These are phyloP conservation scores for Tupaia chinensis DNA, from an alignment of 2,113 vertebrate genomes.

Conservation along the genomic window DNA sequence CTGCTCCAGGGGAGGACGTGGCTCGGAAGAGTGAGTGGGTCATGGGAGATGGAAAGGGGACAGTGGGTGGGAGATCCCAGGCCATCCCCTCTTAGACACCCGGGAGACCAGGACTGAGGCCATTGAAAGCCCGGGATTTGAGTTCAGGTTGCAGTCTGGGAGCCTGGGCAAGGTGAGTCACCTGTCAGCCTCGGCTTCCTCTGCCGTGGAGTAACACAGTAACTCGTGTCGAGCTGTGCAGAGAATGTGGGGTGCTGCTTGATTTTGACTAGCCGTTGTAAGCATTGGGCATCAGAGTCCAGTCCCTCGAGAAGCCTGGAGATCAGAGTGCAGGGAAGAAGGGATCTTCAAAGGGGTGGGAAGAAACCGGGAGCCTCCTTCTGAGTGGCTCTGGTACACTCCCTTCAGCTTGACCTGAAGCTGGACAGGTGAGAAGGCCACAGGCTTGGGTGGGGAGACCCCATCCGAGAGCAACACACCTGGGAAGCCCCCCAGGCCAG, in stretches of 20 bases:
- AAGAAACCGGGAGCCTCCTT: not conserved
- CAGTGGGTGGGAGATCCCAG: not conserved
- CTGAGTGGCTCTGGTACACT: not conserved
- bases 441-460: not conserved
- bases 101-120: not conserved
- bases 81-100: not conserved
- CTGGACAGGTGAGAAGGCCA: not conserved
- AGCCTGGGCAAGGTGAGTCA: not conserved
- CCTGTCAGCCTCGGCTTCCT: not conserved
- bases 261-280: not conserved
- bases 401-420: not conserved
- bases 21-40: slow-evolving; percentile 81
- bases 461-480: not conserved
- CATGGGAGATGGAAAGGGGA: not conserved
- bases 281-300: not conserved
- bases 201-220: not conserved
- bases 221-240: not conserved
- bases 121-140: not conserved
- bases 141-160: not conserved
- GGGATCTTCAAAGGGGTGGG: not conserved
- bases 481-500: not conserved
- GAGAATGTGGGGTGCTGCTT: not conserved
- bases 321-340: not conserved
- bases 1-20: slow-evolving; percentile 33
- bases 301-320: not conserved